Evolutionary conservation across 2,113 vertebrate genomes (phyloP).

Genomic region (Bubo blakistoni): DNA sequence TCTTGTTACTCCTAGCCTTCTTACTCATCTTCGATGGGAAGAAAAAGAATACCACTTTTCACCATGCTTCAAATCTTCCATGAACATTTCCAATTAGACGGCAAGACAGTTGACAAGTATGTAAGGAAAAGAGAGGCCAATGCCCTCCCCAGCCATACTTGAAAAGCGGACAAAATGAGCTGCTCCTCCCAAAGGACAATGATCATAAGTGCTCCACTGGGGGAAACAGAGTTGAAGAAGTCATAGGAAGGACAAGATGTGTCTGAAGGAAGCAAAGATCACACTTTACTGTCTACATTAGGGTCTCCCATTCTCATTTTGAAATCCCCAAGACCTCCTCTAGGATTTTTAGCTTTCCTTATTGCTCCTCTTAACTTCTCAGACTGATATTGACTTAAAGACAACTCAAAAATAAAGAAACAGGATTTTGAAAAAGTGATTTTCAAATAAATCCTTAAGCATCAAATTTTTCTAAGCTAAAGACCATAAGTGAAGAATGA

Average conservation of each 20-base stretch:
- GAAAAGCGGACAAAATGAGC: background rate
- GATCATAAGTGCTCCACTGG: background rate
- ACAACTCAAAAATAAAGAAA: background rate
- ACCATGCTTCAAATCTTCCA: background rate
- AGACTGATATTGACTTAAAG: background rate
- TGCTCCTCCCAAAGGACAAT: background rate
- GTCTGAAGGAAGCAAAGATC: background rate
- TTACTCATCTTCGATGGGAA: background rate
- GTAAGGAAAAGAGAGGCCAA: background rate
- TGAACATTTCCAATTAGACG: background rate
- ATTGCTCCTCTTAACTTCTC: background rate
- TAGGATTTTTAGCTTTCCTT: background rate
- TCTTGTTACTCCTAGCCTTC: fast-evolving
- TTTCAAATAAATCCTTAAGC: background rate
- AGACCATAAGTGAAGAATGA: background rate
- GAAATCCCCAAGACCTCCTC: background rate
- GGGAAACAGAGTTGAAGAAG: background rate
- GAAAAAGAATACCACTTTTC: background rate
- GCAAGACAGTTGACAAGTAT: background rate
- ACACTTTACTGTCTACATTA: background rate
- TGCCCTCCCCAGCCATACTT: background rate
- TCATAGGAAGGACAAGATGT: background rate
- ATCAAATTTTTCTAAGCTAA: background rate
- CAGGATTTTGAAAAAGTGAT: background rate
- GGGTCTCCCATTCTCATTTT: background rate